Conservation (phyloP, 2,888 invertebrate species). For the Sturmia bella region DNA sequence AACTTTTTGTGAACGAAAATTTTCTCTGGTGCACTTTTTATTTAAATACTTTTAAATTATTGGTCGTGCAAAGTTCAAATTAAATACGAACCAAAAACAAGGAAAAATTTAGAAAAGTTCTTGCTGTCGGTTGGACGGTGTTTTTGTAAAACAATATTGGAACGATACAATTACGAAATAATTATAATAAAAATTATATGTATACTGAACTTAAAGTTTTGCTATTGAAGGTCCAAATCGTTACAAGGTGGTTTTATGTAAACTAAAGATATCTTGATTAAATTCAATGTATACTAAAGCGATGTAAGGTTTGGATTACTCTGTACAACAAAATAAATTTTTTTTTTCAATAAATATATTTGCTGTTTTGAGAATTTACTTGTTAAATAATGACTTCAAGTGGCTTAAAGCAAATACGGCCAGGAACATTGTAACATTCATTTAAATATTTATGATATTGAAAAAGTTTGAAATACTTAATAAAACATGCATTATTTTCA, state of each 20-base stretch:
- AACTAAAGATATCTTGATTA: too few species aligned
- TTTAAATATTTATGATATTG: constrained; percentile 20
- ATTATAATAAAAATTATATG: too few species aligned
- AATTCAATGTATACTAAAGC: too few species aligned
- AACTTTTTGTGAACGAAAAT: constrained; percentile 23
- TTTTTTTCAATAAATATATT: too few species aligned
- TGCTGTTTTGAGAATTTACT: too few species aligned
- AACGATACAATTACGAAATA: too few species aligned
- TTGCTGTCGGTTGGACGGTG: too few species aligned
- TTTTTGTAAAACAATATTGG: too few species aligned
- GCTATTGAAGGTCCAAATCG: too few species aligned
- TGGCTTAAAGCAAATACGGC: not conserved
- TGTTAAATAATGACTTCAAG: constrained; percentile 1
- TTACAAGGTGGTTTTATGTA: too few species aligned
- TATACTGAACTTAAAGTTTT: too few species aligned
- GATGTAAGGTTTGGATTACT: not conserved
- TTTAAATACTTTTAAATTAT: not conserved
- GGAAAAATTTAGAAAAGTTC: too few species aligned
- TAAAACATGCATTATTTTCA: constrained; percentile 44
- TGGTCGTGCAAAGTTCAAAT: not conserved
- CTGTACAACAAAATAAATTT: not conserved
- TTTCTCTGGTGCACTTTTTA: not conserved
- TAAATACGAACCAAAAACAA: not conserved
- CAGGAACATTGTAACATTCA: not conserved
- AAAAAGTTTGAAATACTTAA: constrained; percentile 49